phyloP scores from a whole-genome alignment of 1,140 invertebrate species.

The Vanessa tameamea region DNA sequence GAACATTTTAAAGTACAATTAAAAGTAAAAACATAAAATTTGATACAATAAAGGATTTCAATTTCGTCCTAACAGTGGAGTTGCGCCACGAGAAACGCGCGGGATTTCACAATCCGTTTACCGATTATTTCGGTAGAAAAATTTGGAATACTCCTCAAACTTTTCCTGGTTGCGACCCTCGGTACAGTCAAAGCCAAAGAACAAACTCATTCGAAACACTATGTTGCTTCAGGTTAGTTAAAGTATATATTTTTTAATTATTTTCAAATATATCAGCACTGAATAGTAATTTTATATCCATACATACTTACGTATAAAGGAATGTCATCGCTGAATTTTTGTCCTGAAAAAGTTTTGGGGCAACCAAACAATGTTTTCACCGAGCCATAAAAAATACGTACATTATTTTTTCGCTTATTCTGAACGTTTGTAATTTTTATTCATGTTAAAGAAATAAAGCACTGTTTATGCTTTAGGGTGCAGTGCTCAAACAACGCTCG shows the following conservation, averaged over 20 bases:
- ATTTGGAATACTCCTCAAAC: constrained; percentile 21
- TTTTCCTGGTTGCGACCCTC: constrained; percentile 13
- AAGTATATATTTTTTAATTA: background rate
- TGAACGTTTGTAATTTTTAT: constrained; percentile 2
- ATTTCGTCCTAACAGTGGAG: constrained; percentile 15
- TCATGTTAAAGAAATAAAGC: constrained; percentile 11
- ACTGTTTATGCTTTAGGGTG: constrained; percentile 24
- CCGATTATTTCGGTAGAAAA: constrained; percentile 26
- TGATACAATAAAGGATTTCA: constrained; percentile 31
- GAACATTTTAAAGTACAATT: background rate
- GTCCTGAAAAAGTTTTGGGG: background rate
- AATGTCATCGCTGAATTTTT: no score
- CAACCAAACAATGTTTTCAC: background rate
- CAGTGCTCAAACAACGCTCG: constrained; percentile 23
- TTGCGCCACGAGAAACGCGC: constrained; percentile 1
- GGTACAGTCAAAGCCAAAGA: constrained; percentile 15
- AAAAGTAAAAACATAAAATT: constrained; percentile 24
- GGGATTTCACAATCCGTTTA: constrained; percentile 17
- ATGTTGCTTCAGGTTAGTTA: background rate
- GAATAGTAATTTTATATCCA: no score
- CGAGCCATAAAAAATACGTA: background rate
- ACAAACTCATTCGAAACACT: constrained; percentile 3
- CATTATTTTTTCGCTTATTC: background rate
- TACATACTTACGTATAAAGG: no score
- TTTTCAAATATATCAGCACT: no score